Conservation (phyloP, 2,888 invertebrate species). For the Drosophila anomelani region DNA sequence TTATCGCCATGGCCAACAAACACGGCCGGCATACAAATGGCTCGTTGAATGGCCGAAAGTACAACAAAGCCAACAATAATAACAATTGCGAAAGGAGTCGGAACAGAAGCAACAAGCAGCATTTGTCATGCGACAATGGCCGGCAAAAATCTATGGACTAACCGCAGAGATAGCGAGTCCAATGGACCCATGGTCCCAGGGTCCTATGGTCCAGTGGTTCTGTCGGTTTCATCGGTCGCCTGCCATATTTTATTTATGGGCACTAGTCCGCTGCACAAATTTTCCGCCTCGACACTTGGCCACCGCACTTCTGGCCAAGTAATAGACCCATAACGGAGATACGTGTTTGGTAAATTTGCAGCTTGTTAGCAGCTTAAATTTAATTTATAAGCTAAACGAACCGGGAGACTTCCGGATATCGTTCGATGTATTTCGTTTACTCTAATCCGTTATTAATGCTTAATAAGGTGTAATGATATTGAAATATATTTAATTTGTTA, state of each 20-base stretch:
- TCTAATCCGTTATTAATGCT: neutral
- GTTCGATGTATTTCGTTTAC: neutral
- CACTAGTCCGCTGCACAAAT: slow-evolving; percentile 57
- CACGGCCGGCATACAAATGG: slow-evolving; percentile 65
- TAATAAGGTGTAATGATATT: too few relatives aligned
- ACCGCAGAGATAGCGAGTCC: slow-evolving; percentile 46
- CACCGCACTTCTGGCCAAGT: slow-evolving; percentile 51
- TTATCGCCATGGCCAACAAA: slow-evolving; percentile 53
- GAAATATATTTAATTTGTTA: too few relatives aligned
- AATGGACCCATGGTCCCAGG: slow-evolving; percentile 1
- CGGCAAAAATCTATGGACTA: slow-evolving; percentile 63
- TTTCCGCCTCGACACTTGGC: slow-evolving; percentile 48
- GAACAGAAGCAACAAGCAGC: slow-evolving; percentile 60
- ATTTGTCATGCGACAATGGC: slow-evolving; percentile 71
- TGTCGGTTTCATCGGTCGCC: slow-evolving; percentile 15
- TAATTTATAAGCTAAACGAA: slow-evolving; percentile 41
- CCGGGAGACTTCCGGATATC: neutral
- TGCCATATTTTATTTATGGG: slow-evolving; percentile 66
- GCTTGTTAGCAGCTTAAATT: slow-evolving; percentile 45
- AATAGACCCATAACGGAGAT: slow-evolving; percentile 56
- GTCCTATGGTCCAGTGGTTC: slow-evolving; percentile 11
- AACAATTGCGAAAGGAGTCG: slow-evolving; percentile 37
- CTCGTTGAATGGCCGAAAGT: slow-evolving; percentile 38
- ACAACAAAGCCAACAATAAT: slow-evolving; percentile 44
- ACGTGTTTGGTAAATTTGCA: slow-evolving; percentile 52